Conservation (phyloP, 2,113 vertebrate species). For the Zosterops lateralis region DNA sequence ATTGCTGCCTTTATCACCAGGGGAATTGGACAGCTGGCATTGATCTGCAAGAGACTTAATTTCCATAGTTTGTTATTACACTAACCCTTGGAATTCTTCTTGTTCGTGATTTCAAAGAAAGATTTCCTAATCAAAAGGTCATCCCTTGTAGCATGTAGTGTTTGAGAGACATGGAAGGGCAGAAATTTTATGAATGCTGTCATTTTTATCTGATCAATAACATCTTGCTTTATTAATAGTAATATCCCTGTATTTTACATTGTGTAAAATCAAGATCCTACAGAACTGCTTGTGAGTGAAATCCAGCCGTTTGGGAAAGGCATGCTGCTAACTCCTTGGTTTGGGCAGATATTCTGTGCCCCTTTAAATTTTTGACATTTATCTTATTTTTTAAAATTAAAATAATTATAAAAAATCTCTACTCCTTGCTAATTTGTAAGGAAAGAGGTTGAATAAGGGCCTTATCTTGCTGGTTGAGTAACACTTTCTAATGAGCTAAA, state of each 20-base stretch:
- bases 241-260: neutral
- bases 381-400: neutral
- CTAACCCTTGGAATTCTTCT: slow-evolving; percentile 31
- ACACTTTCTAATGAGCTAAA: neutral
- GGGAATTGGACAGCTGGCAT: slow-evolving; percentile 18
- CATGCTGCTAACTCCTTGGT: neutral
- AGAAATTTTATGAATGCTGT: neutral
- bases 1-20: slow-evolving; percentile 1
- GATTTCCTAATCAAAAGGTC: neutral
- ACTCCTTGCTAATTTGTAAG: neutral
- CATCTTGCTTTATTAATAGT: neutral
- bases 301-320: neutral
- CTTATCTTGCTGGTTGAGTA: neutral
- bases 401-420: neutral
- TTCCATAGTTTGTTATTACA: slow-evolving; percentile 20
- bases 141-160: neutral
- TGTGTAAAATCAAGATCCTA: neutral
- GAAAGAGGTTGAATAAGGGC: neutral
- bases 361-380: neutral
- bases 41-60: slow-evolving; percentile 31
- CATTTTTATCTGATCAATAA: slow-evolving; percentile 12
- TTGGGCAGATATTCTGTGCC: neutral
- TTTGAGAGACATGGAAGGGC: neutral
- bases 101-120: slow-evolving; percentile 9
- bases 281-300: neutral